Base-by-base conservation (phyloP, 2,888 invertebrate genomes). In the Eupeodes luniger region DNA sequence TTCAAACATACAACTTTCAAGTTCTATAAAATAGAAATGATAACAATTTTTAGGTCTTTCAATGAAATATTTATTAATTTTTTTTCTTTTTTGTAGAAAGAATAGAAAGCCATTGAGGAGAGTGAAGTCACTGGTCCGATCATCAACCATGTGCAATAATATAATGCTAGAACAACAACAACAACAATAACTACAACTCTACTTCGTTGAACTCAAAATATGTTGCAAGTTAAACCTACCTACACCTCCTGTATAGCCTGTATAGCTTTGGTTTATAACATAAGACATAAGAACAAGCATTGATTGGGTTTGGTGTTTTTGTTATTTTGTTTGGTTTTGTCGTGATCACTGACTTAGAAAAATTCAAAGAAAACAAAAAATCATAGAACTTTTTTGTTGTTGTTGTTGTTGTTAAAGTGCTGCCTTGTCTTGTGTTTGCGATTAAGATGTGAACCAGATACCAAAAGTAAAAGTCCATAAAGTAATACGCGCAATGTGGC, bases 381-480 rank as follows among this genome's bases (percentile, higher is more conserved):
- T 62, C 1, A 34, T 10, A 59, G 10, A 51, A 61, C 27, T 75
- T 19, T 47, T 34, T 62, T 16, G 19, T 19, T 19, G 2, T n/a
- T 19, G 19, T 40, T 34, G 34, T 59, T 59, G 14, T 61, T 61
- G 40, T 44, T 55, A 12, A 49, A 59, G 59, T 61, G 61, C 59
- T 70, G 12, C 19, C 44, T 47, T 81, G 77, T 44, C 70, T 66
- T 77, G 77, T 57, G 76, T 85, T 77, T 72, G 81, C 81, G 81
- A 85, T 88, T 88, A 81, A 88, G 85, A 88, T 88, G 88, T 85
- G 88, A 88, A 77, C 75, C 59, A 84, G 88, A 88, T 88, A 88
- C 85, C 81, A 88, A 88, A 88, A 88, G 88, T 88, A 88, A 88
- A 88, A 88, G 88, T 88, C 69, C 78, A 88, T 88, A 88, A 85